A percentile compares a stretch with the other conserved stretches of the same genome.
Conservation (phyloP, 2,113 vertebrate species). For the Hystrix brachyura region DNA sequence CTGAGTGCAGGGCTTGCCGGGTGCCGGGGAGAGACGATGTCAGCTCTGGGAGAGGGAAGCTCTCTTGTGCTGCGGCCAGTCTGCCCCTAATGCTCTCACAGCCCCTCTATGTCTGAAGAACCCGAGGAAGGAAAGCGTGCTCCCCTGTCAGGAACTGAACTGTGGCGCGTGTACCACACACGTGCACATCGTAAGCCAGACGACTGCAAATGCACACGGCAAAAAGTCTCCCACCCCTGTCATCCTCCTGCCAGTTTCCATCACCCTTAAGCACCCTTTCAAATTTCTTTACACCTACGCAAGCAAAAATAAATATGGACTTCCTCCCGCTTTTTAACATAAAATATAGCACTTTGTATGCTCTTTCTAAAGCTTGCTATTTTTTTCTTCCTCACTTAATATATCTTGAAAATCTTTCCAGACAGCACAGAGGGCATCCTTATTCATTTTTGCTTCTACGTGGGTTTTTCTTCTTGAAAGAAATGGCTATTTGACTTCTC, state of each 20-base stretch:
- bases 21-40: background rate
- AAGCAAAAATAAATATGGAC: background rate
- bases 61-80: background rate
- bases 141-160: background rate
- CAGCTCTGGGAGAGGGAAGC: slow-evolving; percentile 42
- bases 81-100: background rate
- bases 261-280: background rate
- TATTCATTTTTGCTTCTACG: background rate
- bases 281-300: background rate
- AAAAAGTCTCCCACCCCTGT: background rate
- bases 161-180: background rate
- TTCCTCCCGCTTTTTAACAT: background rate
- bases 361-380: background rate
- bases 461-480: background rate
- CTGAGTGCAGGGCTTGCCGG: background rate
- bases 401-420: background rate
- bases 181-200: background rate
- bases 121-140: background rate
- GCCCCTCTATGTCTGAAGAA: background rate
- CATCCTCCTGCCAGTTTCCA: background rate
- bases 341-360: background rate
- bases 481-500: background rate
- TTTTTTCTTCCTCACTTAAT: background rate
- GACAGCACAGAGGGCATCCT: background rate
- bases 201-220: background rate